A percentile compares a stretch with the other conserved stretches of the same genome.
These are phyloP conservation scores for Falco punctatus DNA, from an alignment of 2,113 vertebrate species.

Conservation along the genomic window DNA sequence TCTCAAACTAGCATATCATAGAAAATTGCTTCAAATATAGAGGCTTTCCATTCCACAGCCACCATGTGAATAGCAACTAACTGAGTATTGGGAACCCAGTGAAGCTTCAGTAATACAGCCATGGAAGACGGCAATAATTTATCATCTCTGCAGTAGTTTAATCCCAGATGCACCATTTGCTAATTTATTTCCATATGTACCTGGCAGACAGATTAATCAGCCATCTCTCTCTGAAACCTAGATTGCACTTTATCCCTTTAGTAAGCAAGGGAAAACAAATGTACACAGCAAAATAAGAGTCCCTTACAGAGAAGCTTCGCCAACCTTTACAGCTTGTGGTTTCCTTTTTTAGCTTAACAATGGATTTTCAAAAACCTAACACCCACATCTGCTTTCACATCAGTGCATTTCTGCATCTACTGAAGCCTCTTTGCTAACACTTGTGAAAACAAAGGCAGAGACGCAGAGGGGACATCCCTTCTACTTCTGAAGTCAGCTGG, in stretches of 20 bases:
- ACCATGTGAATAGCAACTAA: constrained; percentile 24
- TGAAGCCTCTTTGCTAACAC: not conserved
- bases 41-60: constrained; percentile 30
- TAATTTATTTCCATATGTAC: constrained; percentile 85
- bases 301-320: constrained; percentile 31
- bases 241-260: constrained; percentile 70
- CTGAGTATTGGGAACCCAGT: constrained; percentile 25
- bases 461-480: not conserved
- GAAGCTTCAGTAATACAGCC: constrained; percentile 68
- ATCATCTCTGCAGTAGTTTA: constrained; percentile 77
- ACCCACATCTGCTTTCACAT: constrained; percentile 14
- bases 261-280: constrained; percentile 55
- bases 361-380: constrained; percentile 16
- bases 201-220: constrained; percentile 83
- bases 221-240: constrained; percentile 72
- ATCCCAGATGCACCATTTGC: constrained; percentile 79
- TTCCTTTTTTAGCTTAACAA: constrained; percentile 45
- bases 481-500: not conserved
- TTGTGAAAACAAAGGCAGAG: not conserved
- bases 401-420: not conserved
- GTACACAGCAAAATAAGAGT: constrained; percentile 62
- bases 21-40: constrained; percentile 39
- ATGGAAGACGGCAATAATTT: constrained; percentile 73
- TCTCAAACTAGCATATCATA: not conserved
- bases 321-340: not conserved